A percentile compares a stretch with the other conserved stretches of the same genome.
Conservation (phyloP, 2,113 vertebrate genomes). For the Coturnix japonica region DNA sequence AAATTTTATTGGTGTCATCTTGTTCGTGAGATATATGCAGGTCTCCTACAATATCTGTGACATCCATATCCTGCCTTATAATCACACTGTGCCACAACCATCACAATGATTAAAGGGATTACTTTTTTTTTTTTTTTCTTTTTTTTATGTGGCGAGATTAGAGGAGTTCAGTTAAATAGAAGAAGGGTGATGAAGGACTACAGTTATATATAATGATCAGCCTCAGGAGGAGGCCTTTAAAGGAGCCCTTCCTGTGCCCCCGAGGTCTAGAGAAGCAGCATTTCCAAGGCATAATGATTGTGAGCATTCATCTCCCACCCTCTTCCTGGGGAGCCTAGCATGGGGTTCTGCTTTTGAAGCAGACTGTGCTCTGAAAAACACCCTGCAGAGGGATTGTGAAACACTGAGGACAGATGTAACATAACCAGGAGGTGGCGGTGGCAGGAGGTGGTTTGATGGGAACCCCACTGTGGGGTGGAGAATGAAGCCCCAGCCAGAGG, state of each 20-base stretch:
- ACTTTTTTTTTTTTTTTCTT: neutral
- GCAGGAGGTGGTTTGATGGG: neutral
- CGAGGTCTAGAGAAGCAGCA: neutral
- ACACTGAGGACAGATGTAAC: rapidly evolving
- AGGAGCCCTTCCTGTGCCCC: neutral
- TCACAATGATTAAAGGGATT: constrained; percentile 47
- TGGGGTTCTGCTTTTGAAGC: neutral
- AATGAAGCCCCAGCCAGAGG: rapidly evolving
- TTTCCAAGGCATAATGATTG: neutral
- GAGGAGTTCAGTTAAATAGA: constrained; percentile 10
- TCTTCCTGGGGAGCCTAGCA: neutral
- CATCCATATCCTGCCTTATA: constrained; percentile 56
- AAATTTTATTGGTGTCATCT: constrained; percentile 45
- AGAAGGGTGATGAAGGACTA: neutral
- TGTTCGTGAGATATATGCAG: neutral
- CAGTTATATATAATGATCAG: neutral
- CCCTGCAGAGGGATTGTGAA: neutral
- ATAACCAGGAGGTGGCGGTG: rapidly evolving
- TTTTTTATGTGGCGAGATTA: neutral
- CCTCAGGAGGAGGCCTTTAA: neutral
- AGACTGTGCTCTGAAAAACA: neutral
- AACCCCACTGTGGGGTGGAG: rapidly evolving
- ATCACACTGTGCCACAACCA: constrained; percentile 47
- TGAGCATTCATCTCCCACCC: neutral
- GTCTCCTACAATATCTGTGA: constrained; percentile 37